Percentiles rank a stretch among this genome's conserved stretches.
Conservation (phyloP, 2,113 vertebrate species). For the Hiodon tergisus region DNA sequence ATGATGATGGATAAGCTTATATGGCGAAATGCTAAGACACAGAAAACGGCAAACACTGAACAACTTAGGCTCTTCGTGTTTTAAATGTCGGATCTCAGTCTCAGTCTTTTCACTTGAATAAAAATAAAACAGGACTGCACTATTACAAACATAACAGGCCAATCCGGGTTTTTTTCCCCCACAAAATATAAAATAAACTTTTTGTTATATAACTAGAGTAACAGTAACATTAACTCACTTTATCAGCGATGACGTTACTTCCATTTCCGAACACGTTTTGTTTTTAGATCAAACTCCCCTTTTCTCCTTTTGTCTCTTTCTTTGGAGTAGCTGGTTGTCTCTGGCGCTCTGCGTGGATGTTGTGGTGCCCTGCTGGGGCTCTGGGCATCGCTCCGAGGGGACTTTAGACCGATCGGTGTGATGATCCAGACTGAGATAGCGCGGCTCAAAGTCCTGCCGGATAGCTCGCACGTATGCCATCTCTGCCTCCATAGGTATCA, state of each 20-base stretch:
- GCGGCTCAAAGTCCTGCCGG: constrained; percentile 13
- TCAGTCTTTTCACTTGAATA: no score
- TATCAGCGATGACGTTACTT: constrained; percentile 57
- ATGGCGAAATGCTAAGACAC: no score
- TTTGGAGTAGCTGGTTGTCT: not conserved
- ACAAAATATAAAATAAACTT: no score
- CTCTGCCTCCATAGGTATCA: no score
- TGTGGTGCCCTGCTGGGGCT: not conserved
- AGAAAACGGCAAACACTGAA: no score
- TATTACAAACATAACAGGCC: no score
- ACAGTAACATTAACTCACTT: constrained; percentile 51
- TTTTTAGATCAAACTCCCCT: not conserved
- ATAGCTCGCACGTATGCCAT: no score
- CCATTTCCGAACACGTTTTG: constrained; percentile 44
- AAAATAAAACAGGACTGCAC: no score
- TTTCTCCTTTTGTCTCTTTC: not conserved
- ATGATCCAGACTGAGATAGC: constrained; percentile 15
- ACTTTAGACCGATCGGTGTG: constrained; percentile 18
- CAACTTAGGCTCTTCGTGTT: no score
- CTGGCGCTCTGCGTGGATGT: not conserved
- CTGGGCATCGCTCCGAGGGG: not conserved
- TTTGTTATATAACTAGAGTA: not conserved
- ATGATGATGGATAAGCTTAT: no score
- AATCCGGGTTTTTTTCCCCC: no score
- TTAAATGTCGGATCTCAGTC: no score